Evolutionary conservation across 2,797 vertebrate species (phyloP), one percentile per base, ranked within the genome.

Genomic region (Scleropages formosus): DNA sequence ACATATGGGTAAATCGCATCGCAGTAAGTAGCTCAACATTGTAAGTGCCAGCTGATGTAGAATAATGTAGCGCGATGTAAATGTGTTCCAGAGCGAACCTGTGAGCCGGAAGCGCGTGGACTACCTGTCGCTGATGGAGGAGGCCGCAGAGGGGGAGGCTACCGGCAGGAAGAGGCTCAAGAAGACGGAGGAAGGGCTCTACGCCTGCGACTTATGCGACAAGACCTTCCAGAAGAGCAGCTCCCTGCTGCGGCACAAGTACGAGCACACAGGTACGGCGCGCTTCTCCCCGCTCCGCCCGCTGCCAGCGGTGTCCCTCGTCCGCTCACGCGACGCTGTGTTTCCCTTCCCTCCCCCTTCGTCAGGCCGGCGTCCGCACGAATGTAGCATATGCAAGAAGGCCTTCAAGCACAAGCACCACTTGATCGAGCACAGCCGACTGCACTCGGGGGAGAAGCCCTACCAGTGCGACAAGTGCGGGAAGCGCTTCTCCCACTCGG

Each of bases 321-420:
- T 10, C 47, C 8, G 39, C 49, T 51, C 2, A 4, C 22, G 49
- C 3, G 24, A 39, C 69, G 15, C 10, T 16, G 24, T 20, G 15
- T 22, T 22, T 47, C 64, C 58, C 22, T 18, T 27, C 6, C 58
- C 59, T 68, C 8, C 47, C 18, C 46, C 26, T 74, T n/a, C 69
- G 94, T 13, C 85, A 95, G 94, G 94, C 9, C 93, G 91, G 27
- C 89, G 94, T 49, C 94, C 94, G 0, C 92, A 95, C 39, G 90
- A 93, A 80, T 95, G 94, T 61, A 89, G 92, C 73, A 90, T 91
- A 81, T 94, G 94, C 82, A 91, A 87, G 79, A 94, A 94, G 83
- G 94, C 94, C 61, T 95, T 95, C 81, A 95, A 95, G 79, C 94
- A 95, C 69, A 95, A 95, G 86, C 94, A 95, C 81, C 94, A 95